Percentiles rank a stretch among this genome's conserved stretches.
Conservation (phyloP, 2,113 vertebrate genomes). For the Empidonax alnorum region DNA sequence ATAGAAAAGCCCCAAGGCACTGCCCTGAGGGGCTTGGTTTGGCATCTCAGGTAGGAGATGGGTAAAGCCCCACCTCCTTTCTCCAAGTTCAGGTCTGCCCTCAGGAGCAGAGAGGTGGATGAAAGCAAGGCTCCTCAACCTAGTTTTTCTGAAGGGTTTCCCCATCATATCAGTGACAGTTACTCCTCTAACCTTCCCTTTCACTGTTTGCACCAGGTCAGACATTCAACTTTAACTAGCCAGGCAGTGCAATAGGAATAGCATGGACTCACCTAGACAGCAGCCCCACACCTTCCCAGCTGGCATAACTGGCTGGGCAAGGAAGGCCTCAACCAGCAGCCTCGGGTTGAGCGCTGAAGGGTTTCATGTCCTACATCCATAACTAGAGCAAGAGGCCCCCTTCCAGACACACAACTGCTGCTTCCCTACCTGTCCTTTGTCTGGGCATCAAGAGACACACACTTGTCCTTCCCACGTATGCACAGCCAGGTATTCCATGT, state of each 20-base stretch:
- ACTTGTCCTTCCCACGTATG: accelerated
- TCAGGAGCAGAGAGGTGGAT: neutral
- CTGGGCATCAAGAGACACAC: neutral
- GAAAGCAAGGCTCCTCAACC: neutral
- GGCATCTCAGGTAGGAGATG: neutral
- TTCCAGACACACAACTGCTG: neutral
- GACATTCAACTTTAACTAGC: neutral
- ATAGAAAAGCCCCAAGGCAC: neutral
- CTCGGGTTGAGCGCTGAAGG: neutral
- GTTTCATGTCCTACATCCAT: neutral
- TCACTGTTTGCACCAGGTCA: neutral
- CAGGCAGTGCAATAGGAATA: accelerated
- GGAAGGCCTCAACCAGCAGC: neutral
- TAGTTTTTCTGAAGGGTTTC: neutral
- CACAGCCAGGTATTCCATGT: neutral
- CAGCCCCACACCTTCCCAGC: neutral
- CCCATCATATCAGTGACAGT: accelerated
- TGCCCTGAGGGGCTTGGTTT: neutral
- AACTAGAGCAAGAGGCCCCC: neutral
- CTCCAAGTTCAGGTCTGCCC: neutral
- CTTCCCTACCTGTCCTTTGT: neutral
- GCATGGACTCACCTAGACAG: neutral
- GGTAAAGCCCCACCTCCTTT: neutral
- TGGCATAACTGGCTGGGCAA: neutral
- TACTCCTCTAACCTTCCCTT: neutral